Base-by-base conservation (phyloP, 2,797 vertebrate species). In the Fringilla coelebs region DNA sequence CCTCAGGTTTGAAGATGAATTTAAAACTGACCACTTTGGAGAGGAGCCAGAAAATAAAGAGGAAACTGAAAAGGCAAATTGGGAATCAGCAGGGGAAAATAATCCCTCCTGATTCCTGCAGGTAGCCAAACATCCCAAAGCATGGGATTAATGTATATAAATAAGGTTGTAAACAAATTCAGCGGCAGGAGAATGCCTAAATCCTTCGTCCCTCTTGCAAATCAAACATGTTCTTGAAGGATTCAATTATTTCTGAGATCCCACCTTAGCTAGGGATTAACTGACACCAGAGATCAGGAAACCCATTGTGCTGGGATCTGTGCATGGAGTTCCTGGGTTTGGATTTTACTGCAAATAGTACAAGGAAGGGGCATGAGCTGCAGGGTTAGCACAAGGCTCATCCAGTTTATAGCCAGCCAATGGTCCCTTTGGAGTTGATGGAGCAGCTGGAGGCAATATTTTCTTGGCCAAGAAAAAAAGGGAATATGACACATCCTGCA, bases 161-260 rank as follows among this genome's bases (percentile, higher is more conserved):
- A 85, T 52, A 82, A 79, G 48, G 86, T 92, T 92, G 49, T 94
- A 73, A 94, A 91, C 65, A 93, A 92, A 91, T 63, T 67, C 87
- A 43, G 6, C 45, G 72, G 67, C 84, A 89, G 52, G 32, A 63
- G 84, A 79, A 87, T 82, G 46, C 34, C 61, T 54, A 77, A 90
- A 88, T 87, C 90, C 84, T 86, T 80, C 19, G 19, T 62, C 45
- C 45, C 17, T 89, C 38, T 65, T 74, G 58, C 52, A 87, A 76
- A 85, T 65, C 54, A 48, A 89, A 87, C 49, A 29, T 80, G 22
- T 70, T 80, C 46, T 85, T 65, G 84, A 85, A 87, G 57, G 74
- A 72, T 90, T 92, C 75, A 45, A 3, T 85, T 93, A 83, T 83
- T 95, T 70, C 78, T 90, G 86, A 87, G 68, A 62, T 90, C 31